Base-by-base conservation (phyloP, 2,888 invertebrate genomes). In the Tiliacea aurago region DNA sequence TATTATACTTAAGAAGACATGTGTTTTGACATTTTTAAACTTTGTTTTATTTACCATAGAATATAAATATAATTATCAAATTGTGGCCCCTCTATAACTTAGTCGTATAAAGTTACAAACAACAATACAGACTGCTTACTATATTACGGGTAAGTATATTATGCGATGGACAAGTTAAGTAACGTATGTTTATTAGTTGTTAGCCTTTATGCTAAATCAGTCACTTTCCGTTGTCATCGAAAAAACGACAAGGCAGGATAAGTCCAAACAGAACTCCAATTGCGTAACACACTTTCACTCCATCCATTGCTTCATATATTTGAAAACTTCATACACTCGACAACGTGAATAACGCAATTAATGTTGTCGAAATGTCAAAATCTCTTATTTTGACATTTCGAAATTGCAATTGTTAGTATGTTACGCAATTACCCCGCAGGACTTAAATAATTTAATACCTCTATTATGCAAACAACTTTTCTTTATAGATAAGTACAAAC, bases 181-280 rank as follows among this genome's bases (percentile, higher is more conserved):
- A 49, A 49, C 1, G 5, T 67, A 15, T 33, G 20, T 62, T 51
- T 45, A 58, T 56, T 51, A 51, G 28, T 58, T 74, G 13, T 37
- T 63, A 66, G 45, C 18, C 18, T 61, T 61, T 74, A 83, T 45
- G 68, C 70, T 83, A 66, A 70, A 74, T 73, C 80, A 80, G 77
- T 80, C 73, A 63, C 71, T 56, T 70, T 55, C 6, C 59, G 53
- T 56, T 68, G 62, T 20, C 61, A 37, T 56, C 37, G 49, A 15
- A 41, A 64, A 69, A 20, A 23, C 37, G 45, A 55, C 28, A 28
- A 28, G 15, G 23, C 28, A 53, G 23, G 13, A 53, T 53, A 13
- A 53, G 2, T 23, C 13, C 23, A 53, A 23, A 53, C 23, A 43
- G n/a, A n/a, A 15, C 15, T 15, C n/a, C 9, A n/a, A n/a, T 43